Evolutionary conservation across 2,797 vertebrate species (phyloP), one percentile per base, ranked within the genome.

Genomic region (Acipenser transmontanus): DNA sequence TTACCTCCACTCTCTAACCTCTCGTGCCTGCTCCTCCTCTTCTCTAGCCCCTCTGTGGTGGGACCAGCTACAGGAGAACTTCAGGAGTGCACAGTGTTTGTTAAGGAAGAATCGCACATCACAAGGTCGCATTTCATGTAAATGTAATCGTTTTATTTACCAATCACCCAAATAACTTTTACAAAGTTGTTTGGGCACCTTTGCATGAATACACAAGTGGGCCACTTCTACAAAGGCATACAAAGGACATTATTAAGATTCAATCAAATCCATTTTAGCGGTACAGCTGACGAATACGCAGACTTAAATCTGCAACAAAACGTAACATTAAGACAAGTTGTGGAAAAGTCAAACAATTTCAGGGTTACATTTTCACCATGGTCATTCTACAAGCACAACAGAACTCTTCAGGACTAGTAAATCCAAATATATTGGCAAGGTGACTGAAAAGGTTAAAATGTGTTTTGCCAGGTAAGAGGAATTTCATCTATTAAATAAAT

Each of bases 201-300:
- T 72, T 71, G 73, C 77, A 75, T 52, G 12, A 13, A 61, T 68
- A 71, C 34, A 34, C 34, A 68, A 57, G 54, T 61, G 73, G 68
- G 78, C 73, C 66, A 60, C 49, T 48, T 61, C 9, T 13, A 73
- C 67, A 59, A 78, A 79, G 76, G 77, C 74, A 77, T 80, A 87
- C 79, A 78, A 89, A 89, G 87, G 86, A 81, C 88, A 87, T 86
- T 70, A 72, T 82, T 71, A 76, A 52, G 9, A 34, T 20, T 57
- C 54, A 59, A 71, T 62, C 70, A 64, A 63, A 68, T 62, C 54
- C 62, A 69, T 50, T 69, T 66, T 52, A 65, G 13, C 68, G n/a
- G 34, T 49, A 64, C 52, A 59, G 7, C 10, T n/a, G 47, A 62
- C n/a, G 6, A 13, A 20, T 48, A 34, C 59, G 14, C 8, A 51